These are phyloP conservation scores for Gastracanthus pulcherrimus DNA, from an alignment of 2,888 invertebrate species.

Conservation along the genomic window DNA sequence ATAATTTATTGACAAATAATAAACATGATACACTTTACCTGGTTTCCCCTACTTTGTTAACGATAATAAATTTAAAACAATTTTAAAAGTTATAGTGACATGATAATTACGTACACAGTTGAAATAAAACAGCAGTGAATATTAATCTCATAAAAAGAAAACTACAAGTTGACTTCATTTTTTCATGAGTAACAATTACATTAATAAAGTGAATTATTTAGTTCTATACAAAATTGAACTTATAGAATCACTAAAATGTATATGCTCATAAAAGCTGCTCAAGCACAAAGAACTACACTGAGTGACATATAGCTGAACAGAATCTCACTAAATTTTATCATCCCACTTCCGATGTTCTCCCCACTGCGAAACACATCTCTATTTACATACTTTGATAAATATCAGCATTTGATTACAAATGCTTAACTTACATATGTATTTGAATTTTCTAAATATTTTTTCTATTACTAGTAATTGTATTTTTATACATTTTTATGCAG, in stretches of 20 bases:
- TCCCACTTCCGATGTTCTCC: slow-evolving; percentile 32
- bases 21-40: no score
- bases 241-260: background rate
- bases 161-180: no score
- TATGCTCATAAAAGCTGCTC: background rate
- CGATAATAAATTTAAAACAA: no score
- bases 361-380: background rate
- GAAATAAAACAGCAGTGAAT: no score
- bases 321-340: slow-evolving; percentile 17
- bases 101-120: no score
- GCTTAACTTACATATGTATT: background rate
- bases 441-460: background rate
- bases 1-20: no score
- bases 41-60: no score
- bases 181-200: no score
- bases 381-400: background rate
- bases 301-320: background rate
- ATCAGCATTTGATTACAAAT: background rate
- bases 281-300: background rate
- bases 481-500: background rate
- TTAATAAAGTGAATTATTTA: background rate
- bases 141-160: no score
- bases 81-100: no score
- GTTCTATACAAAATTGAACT: background rate
- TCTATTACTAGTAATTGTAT: background rate